Base-by-base conservation (phyloP, 2,888 invertebrate species). In the Drosophila meridiana region DNA sequence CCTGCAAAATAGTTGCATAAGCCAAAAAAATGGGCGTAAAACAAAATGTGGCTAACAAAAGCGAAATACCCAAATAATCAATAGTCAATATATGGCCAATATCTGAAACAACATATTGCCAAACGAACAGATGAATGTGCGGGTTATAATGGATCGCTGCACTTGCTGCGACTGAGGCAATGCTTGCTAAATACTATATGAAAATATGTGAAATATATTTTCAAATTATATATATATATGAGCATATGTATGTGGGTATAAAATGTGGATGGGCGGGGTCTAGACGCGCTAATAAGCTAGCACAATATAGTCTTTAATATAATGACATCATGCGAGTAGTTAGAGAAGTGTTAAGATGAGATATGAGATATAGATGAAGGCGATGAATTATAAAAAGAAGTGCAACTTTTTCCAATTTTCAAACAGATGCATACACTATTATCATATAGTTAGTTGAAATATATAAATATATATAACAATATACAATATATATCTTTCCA, bases 1-100 rank as follows among this genome's bases (percentile, higher is more conserved):
- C 48, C 60, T 52, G 38, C 28, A 60, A 76, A 45, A 65, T 78
- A 62, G 61, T 83, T 83, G 73, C 84, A 69, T 78, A 82, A 83
- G 58, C 32, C 13, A 38, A 20, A 20, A 20, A 43, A 69, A 72
- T 71, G 76, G 80, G 83, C 78, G 78, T 75, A 43, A 52, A 38
- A 30, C 67, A 52, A 71, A 60, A 61, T 40, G 34, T 50, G 67
- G 70, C 38, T 55, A 69, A 34, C 14, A 36, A 55, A 45, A n/a
- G 26, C 6, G 53, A 65, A 65, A 70, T 68, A 36, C 53, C 62
- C 62, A 48, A 62, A 65, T 48, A 62, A 26, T 32, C 58, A 65
- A 73, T 62, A 62, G 11, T n/a, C 52, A 67, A 64, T 63, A 47
- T 36, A 26, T 36, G 53, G 55, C 4, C 55, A 45, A 71, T 56